These are phyloP conservation scores for Carassius auratus DNA, from an alignment of 2,113 vertebrate genomes.

Conservation along the genomic window DNA sequence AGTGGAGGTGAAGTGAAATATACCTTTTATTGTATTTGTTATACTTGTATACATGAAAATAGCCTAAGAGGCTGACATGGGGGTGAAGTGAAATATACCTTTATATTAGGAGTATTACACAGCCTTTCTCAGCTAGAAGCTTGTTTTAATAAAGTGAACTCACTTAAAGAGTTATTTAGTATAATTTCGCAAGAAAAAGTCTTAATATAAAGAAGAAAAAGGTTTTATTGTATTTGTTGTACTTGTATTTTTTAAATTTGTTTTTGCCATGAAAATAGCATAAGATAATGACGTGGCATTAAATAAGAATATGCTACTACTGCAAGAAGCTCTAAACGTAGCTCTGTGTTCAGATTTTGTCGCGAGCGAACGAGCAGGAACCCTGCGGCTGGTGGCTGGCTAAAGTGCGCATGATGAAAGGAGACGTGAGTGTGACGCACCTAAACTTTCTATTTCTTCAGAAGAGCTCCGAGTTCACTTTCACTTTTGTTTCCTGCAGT, in stretches of 20 bases:
- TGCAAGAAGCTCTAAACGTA: background rate
- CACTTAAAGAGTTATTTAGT: too few species aligned
- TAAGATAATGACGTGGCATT: too few species aligned
- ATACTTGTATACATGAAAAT: too few species aligned
- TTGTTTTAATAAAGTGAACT: too few species aligned
- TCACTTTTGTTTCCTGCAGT: constrained; percentile 70
- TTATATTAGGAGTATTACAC: background rate
- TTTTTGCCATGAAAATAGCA: too few species aligned
- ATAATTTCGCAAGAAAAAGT: background rate
- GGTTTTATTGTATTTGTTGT: too few species aligned
- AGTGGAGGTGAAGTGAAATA: constrained; percentile 84
- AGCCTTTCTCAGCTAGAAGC: background rate
- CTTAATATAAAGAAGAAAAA: background rate
- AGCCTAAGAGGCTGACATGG: too few species aligned
- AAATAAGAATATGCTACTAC: background rate
- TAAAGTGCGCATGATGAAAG: constrained; percentile 91
- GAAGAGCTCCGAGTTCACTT: background rate
- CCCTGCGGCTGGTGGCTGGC: constrained; percentile 92
- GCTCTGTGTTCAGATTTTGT: constrained; percentile 78
- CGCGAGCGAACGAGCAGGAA: constrained; percentile 88
- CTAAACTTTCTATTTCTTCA: background rate
- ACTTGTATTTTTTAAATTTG: too few species aligned
- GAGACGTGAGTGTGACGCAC: constrained; percentile 79
- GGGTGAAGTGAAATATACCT: constrained; percentile 3
- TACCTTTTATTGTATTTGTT: too few species aligned